A percentile compares a stretch with the other conserved stretches of the same genome.
Evolutionary conservation across 2,797 vertebrate genomes (phyloP).

Genomic region (Xyrichtys novacula): DNA sequence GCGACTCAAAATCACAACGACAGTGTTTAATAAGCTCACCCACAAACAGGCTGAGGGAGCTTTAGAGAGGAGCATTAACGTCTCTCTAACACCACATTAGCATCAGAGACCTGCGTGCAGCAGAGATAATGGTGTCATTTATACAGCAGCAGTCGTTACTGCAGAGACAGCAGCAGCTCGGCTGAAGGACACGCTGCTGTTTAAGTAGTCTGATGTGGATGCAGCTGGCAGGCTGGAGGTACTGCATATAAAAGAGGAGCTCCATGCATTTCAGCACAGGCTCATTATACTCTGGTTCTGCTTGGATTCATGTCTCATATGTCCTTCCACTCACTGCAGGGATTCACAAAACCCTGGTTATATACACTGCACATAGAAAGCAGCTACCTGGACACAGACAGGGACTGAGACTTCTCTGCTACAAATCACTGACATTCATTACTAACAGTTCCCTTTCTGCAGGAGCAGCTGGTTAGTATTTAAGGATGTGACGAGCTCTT

Average conservation of each 20-base stretch:
- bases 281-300: conserved; percentile 18
- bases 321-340: conserved; percentile 2
- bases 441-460: not conserved
- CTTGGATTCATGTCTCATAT: conserved; percentile 21
- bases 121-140: conserved; percentile 46
- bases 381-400: conserved; percentile 8
- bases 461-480: not conserved
- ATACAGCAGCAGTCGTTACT: conserved; percentile 36
- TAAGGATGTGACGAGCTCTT: not conserved
- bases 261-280: conserved; percentile 28
- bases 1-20: conserved; percentile 9
- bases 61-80: conserved; percentile 18
- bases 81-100: conserved; percentile 44
- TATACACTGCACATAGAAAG: not conserved
- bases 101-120: conserved; percentile 13
- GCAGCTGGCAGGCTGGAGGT: conserved; percentile 44
- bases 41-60: conserved; percentile 13
- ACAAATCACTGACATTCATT: not conserved
- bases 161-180: conserved; percentile 32
- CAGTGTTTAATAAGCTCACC: conserved; percentile 11
- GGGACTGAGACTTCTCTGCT: not conserved
- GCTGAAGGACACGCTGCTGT: conserved; percentile 60
- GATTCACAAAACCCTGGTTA: conserved; percentile 9
- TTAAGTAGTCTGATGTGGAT: conserved; percentile 42
- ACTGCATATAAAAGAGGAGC: conserved; percentile 56